Evolutionary conservation across 2,797 vertebrate species (phyloP).

Genomic region (Sebastes steindachneri): DNA sequence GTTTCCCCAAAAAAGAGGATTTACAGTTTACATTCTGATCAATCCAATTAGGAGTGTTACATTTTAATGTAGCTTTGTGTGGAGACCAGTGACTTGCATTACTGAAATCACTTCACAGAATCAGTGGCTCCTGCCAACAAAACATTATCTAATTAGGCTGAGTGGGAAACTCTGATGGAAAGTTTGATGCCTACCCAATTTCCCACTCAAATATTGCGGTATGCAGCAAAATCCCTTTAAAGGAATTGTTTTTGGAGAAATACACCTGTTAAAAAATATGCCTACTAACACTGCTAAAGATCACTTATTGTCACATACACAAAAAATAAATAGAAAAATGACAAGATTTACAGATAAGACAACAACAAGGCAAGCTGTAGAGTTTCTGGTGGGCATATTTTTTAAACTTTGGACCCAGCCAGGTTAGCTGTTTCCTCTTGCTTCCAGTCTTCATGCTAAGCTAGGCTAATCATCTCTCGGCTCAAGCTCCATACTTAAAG

Average conservation of each 20-base stretch:
- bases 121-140: conserved; percentile 35
- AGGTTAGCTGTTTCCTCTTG: not conserved
- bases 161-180: conserved; percentile 2
- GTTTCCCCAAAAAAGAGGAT: not conserved
- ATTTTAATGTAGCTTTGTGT: not conserved
- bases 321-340: not conserved
- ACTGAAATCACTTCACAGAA: conserved; percentile 30
- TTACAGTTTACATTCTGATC: conserved; percentile 13
- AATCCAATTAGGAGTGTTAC: conserved; percentile 3
- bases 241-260: not conserved
- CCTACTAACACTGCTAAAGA: not conserved
- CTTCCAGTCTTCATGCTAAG: not conserved
- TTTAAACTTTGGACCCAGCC: not conserved
- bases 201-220: not conserved
- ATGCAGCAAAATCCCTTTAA: not conserved
- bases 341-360: not conserved
- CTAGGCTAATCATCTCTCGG: not conserved
- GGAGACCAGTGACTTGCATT: conserved; percentile 18
- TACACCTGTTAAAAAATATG: not conserved
- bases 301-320: not conserved
- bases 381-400: not conserved
- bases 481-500: not conserved
- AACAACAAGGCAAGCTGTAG: not conserved
- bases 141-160: conserved; percentile 40
- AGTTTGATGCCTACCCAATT: conserved; percentile 5